Evolutionary conservation across 2,888 invertebrate species (phyloP), one percentile per base, ranked within the genome.

Genomic region (Thysanoteuthis rhombus): DNA sequence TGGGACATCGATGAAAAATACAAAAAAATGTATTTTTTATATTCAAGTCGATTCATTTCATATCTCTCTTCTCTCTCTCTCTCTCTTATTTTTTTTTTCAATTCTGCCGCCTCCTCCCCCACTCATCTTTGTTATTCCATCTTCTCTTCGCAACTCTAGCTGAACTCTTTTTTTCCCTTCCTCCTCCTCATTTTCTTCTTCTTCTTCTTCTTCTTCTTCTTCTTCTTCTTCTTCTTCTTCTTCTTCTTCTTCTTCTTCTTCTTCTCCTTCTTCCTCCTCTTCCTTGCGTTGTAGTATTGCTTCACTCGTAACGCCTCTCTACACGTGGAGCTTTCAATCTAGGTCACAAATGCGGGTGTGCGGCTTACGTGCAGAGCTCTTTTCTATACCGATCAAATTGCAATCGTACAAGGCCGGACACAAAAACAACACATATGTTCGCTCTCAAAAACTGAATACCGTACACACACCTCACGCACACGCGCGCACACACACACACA

Each of bases 301-400:
- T 75, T 75, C n/a, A 75, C 36, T n/a, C 36, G 75, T 75, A n/a
- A 75, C n/a, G 75, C 75, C 75, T 36, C 75, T 75, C n/a, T 75
- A 75, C 75, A 75, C 75, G 75, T 75, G 75, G 75, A n/a, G 75
- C 10, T 16, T n/a, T n/a, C n/a, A 75, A 75, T n/a, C 75, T 75
- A 75, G 75, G 75, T 75, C 75, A 75, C 75, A 75, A 75, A 75
- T 75, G 75, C 75, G 75, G n/a, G 75, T 75, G 75, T 75, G 75
- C 75, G n/a, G 25, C 16, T 75, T 75, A 36, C n/a, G 42, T 42
- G 42, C 42, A 42, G 16, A 42, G 42, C 42, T 42, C 16, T 42
- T 47, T 47, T 22, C 47, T 47, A 47, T 3, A 52, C n/a, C 75
- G n/a, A 75, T 75, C 75, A 75, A n/a, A 75, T 75, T n/a, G 75